Percentiles rank a stretch among this genome's conserved stretches.
Conservation (phyloP, 2,797 vertebrate genomes). For the Gymnoscopelus braueri region DNA sequence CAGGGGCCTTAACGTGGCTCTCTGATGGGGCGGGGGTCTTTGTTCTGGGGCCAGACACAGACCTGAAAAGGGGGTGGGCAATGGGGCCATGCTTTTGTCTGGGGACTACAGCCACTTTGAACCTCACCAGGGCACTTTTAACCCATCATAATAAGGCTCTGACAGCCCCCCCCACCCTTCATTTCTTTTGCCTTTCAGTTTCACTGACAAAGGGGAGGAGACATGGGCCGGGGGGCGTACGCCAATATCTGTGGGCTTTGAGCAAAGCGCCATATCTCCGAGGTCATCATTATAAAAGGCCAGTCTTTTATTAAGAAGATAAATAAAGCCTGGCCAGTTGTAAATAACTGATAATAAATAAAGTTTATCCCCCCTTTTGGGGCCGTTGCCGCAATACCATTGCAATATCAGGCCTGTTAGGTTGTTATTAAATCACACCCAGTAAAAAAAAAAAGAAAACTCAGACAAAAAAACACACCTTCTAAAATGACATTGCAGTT, state of each 20-base stretch:
- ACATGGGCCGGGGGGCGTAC: constrained; percentile 20
- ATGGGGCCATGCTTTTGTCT: constrained; percentile 67
- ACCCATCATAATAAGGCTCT: constrained; percentile 43
- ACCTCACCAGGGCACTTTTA: constrained; percentile 60
- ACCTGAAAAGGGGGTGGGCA: constrained; percentile 46
- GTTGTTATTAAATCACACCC: constrained; percentile 42
- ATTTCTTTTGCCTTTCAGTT: constrained; percentile 55
- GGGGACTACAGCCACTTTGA: constrained; percentile 51
- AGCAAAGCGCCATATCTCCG: constrained; percentile 40
- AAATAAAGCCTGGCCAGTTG: constrained; percentile 7
- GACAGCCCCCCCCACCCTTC: constrained; percentile 43
- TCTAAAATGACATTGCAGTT: constrained; percentile 53
- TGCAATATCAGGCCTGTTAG: constrained; percentile 32
- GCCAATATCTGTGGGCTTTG: constrained; percentile 39
- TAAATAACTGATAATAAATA: constrained; percentile 38
- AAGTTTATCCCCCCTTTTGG: background rate
- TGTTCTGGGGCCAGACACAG: constrained; percentile 68
- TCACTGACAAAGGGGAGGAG: constrained; percentile 46
- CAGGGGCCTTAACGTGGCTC: constrained; percentile 41
- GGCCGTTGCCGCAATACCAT: constrained; percentile 22
- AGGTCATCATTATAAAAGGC: constrained; percentile 23
- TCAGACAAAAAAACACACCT: constrained; percentile 14
- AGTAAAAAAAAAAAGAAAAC: constrained; percentile 12
- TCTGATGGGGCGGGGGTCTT: constrained; percentile 50
- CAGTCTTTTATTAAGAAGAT: too few relatives aligned